Percentiles rank a stretch among this genome's conserved stretches.
Conservation (phyloP, 2,888 invertebrate species). For the Monoplex corrugatus region DNA sequence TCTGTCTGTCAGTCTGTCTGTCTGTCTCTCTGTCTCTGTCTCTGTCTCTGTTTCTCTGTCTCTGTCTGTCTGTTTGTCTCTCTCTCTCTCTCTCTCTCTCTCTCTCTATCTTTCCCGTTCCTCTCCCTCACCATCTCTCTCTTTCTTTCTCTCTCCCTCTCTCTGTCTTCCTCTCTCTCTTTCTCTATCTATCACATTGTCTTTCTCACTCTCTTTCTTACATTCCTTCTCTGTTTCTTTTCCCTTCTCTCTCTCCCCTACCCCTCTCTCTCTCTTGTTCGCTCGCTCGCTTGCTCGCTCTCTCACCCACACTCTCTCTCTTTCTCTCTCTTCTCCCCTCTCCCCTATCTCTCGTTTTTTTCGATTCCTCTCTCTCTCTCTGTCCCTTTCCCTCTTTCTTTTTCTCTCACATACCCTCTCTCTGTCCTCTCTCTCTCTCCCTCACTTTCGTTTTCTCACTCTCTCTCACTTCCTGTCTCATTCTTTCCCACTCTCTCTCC, state of each 20-base stretch:
- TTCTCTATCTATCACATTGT: neutral
- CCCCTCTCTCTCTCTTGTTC: neutral
- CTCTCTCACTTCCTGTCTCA: too few species aligned
- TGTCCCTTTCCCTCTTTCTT: neutral
- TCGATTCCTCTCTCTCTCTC: neutral
- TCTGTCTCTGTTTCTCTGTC: neutral
- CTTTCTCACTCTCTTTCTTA: neutral
- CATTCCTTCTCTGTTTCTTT: neutral
- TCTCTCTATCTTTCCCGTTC: neutral
- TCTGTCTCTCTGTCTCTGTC: neutral
- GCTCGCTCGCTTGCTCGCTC: neutral
- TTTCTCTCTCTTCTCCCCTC: neutral
- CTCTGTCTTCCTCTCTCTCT: neutral
- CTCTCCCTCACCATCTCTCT: neutral
- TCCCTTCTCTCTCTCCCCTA: neutral
- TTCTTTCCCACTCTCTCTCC: neutral
- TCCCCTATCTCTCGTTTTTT: neutral
- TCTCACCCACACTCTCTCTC: neutral
- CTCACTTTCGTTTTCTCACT: too few species aligned
- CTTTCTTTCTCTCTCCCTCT: too few species aligned
- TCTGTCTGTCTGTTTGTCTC: neutral
- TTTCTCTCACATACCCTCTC: neutral
- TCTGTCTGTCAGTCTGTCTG: slow-evolving; percentile 24
- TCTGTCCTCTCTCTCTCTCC: too few species aligned
- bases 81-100: slow-evolving; percentile 34